These are phyloP conservation scores for Malacosoma neustria DNA, from an alignment of 2,888 invertebrate genomes.

Conservation along the genomic window DNA sequence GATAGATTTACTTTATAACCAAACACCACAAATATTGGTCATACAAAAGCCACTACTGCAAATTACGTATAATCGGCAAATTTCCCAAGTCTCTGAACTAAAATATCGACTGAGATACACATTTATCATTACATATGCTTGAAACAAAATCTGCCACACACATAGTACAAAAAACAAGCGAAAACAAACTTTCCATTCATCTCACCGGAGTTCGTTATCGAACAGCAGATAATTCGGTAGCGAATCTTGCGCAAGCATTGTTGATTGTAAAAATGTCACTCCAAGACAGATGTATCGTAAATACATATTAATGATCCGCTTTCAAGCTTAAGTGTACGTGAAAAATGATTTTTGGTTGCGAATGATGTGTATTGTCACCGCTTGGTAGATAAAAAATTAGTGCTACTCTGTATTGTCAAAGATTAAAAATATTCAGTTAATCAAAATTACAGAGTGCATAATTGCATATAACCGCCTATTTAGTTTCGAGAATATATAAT, in stretches of 20 bases:
- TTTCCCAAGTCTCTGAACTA: neutral
- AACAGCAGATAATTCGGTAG: neutral
- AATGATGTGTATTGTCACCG: slow-evolving; percentile 24
- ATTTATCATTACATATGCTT: neutral
- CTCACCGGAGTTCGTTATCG: neutral
- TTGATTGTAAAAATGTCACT: slow-evolving; percentile 20
- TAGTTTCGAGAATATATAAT: no score
- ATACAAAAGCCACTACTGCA: no score
- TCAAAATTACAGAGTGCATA: no score
- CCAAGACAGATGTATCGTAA: slow-evolving; percentile 46
- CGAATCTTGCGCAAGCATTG: slow-evolving; percentile 10
- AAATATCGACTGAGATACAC: neutral
- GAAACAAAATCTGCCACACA: neutral
- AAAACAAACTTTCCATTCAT: neutral
- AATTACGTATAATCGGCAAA: neutral
- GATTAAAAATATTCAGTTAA: neutral
- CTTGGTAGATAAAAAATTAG: neutral
- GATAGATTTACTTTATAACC: no score
- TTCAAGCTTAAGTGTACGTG: slow-evolving; percentile 27
- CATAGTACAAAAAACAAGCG: neutral
- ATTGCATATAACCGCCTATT: no score
- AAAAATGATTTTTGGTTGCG: slow-evolving; percentile 7
- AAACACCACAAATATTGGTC: no score
- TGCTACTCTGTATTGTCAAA: slow-evolving; percentile 1
- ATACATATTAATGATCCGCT: slow-evolving; percentile 47